Evolutionary conservation across 1,140 invertebrate genomes (phyloP), one percentile per base, ranked within the genome.

Genomic region (Caenorhabditis inopinata): DNA sequence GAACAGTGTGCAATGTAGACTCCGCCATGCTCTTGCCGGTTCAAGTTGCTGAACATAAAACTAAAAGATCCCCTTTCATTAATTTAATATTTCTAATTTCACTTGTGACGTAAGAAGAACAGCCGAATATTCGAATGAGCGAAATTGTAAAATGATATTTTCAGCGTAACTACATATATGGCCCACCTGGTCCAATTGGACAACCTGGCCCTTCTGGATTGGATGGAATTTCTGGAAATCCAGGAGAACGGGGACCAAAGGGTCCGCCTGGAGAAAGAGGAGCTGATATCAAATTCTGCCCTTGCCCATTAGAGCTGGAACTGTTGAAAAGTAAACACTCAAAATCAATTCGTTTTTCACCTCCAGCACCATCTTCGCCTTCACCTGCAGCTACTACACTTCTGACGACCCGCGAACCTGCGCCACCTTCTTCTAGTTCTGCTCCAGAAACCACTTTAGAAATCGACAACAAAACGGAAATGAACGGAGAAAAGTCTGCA

Each of bases 271-370:
- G 80, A 51, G 80, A 81, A 1, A 35, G 27, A 32, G 80, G 80
- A 73, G 74, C 80, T n/a, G 75, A 81, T 42, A 68, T 74, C 18
- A 83, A 83, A 25, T 83, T 83, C 80, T 83, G 82, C 78, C 82
- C 82, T 7, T 83, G 82, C 53, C 82, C 82, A 14, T 25, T 74
- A 14, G 82, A 83, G 62, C 23, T 83, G 14, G 42, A 82, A 23
- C 18, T 76, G 0, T 14, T 81, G n/a, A 62, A 68, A 38, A 32
- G 25, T 9, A 68, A 68, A 38, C 58, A 68, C 27, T 68, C 58
- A 7, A 68, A 68, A 42, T 38, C 58, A 4, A 11, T 42, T 38
- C 58, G 58, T 16, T 32, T 32, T n/a, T 58, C 53, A n/a, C 53
- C 53, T 38, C 58, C 58, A 38, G 16, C 58, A 6, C 21, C 58